A percentile compares a stretch with the other conserved stretches of the same genome.
Conservation (phyloP, 1,140 invertebrate species). For the Drosophila santomea region DNA sequence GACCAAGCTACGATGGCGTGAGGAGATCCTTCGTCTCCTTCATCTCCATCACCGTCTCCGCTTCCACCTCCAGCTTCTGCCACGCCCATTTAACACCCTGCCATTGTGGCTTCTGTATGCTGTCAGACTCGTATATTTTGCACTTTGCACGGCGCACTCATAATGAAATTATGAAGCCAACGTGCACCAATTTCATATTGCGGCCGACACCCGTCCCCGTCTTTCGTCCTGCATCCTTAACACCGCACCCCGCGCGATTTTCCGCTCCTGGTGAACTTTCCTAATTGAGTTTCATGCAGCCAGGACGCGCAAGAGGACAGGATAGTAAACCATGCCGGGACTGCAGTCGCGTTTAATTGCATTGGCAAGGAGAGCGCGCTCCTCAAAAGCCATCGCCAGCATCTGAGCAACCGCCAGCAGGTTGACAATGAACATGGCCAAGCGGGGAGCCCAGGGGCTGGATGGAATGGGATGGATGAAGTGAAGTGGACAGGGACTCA, state of each 20-base stretch:
- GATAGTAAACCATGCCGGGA: conserved; percentile 36
- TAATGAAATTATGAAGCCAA: conserved; percentile 79
- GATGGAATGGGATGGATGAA: background rate
- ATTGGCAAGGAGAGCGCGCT: conserved; percentile 58
- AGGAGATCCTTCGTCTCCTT: background rate
- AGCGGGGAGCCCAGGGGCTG: background rate
- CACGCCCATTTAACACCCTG: conserved; percentile 2
- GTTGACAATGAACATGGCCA: conserved; percentile 37
- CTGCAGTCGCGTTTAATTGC: conserved; percentile 74
- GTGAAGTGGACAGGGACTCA: background rate
- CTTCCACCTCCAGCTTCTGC: background rate
- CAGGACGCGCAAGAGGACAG: conserved; percentile 27
- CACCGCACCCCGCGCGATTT: background rate
- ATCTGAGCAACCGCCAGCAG: conserved; percentile 27
- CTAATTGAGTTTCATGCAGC: conserved; percentile 74
- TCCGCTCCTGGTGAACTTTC: conserved; percentile 48
- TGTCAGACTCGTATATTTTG: conserved; percentile 64
- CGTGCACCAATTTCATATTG: conserved; percentile 78
- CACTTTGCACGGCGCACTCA: conserved; percentile 56
- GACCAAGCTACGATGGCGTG: conserved; percentile 27
- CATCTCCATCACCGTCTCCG: too few species aligned
- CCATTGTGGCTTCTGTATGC: conserved; percentile 27
- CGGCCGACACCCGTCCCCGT: conserved; percentile 18
- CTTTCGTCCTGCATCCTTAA: background rate
- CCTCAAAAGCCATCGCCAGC: conserved; percentile 46